Conservation (phyloP, 1,140 invertebrate genomes). For the Aphidius ervi region DNA sequence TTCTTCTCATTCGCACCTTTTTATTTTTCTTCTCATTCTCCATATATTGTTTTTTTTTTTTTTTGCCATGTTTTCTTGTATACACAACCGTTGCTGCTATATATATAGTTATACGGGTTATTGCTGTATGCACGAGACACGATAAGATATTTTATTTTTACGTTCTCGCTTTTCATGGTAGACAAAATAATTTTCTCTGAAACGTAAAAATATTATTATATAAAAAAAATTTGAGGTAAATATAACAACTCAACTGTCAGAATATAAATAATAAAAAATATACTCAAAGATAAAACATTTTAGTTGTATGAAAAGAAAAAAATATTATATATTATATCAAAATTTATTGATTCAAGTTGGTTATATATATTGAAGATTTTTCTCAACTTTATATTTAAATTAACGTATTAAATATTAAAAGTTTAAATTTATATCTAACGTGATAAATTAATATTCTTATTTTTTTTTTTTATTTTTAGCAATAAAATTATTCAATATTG, state of each 20-base stretch:
- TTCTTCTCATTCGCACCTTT: not conserved
- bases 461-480: not conserved
- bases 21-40: no score
- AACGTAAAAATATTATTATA: conserved; percentile 11
- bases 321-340: no score
- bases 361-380: no score
- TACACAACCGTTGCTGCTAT: not conserved
- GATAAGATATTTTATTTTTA: conserved; percentile 23
- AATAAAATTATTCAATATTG: no score
- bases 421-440: no score
- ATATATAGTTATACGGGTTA: no score
- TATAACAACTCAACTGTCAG: not conserved
- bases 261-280: no score
- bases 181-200: conserved; percentile 20
- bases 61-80: conserved; percentile 1
- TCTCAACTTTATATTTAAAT: no score
- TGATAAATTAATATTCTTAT: not conserved
- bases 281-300: no score
- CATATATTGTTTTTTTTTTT: not conserved
- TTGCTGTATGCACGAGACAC: not conserved
- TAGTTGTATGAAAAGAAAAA: no score
- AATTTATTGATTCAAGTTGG: no score
- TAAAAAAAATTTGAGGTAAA: not conserved
- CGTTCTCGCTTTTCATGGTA: conserved; percentile 9
- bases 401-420: no score